A percentile compares a stretch with the other conserved stretches of the same genome.
Conservation (phyloP, 2,113 vertebrate species). For the Charadrius vociferus region DNA sequence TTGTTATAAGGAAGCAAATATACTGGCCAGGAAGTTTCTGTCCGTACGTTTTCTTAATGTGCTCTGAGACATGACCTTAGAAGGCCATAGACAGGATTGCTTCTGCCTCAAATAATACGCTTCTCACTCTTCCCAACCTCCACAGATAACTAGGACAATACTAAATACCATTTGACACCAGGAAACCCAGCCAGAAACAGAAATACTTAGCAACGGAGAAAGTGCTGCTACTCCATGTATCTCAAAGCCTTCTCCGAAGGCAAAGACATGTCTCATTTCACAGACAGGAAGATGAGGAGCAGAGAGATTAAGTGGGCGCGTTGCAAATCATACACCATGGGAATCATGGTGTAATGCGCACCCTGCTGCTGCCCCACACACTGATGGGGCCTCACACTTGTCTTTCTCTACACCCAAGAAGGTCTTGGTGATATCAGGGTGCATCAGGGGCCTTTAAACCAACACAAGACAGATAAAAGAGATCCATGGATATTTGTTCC, state of each 20-base stretch:
- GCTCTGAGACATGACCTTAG: neutral
- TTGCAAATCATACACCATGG: neutral
- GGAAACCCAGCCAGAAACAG: neutral
- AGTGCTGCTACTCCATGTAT: neutral
- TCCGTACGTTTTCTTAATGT: neutral
- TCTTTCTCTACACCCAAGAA: neutral
- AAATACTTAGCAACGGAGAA: neutral
- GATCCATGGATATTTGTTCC: neutral
- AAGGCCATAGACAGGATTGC: neutral
- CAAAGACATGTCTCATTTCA: neutral
- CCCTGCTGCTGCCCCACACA: neutral
- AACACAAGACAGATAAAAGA: neutral
- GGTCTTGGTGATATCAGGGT: neutral
- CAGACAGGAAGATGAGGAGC: neutral
- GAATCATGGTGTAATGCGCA: neutral
- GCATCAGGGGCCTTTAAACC: neutral
- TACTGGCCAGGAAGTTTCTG: neutral
- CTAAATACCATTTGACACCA: neutral
- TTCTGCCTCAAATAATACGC: neutral
- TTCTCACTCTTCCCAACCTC: neutral
- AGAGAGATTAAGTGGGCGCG: neutral
- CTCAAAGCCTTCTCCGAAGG: neutral
- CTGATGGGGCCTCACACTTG: neutral
- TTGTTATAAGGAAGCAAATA: neutral
- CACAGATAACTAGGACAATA: neutral